Evolutionary conservation across 2,113 vertebrate species (phyloP).

Genomic region (Aegithalos caudatus): DNA sequence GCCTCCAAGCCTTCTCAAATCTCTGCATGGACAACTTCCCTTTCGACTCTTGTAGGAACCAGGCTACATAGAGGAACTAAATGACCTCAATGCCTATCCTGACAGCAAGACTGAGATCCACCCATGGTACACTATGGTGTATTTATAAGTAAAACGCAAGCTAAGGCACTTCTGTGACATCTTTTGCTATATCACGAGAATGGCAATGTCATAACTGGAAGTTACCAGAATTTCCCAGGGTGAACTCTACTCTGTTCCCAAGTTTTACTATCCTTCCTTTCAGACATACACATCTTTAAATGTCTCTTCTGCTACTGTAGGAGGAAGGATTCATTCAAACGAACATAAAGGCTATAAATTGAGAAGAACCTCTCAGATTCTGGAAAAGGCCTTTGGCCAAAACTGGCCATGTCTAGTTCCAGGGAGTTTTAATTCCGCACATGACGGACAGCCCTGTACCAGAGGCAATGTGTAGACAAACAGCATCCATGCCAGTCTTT

Average conservation of each 20-base stretch:
- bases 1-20: background rate
- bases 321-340: background rate
- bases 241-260: background rate
- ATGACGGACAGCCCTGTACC: background rate
- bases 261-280: background rate
- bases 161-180: background rate
- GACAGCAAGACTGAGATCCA: background rate
- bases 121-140: background rate
- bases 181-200: background rate
- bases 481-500: background rate
- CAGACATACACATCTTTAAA: background rate
- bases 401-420: background rate
- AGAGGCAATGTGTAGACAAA: background rate
- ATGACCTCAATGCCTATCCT: background rate
- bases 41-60: background rate
- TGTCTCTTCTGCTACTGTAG: background rate
- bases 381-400: background rate
- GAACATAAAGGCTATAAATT: background rate
- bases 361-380: background rate
- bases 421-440: background rate
- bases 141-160: background rate
- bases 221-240: background rate
- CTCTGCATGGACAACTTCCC: background rate
- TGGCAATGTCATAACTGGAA: background rate
- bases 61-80: background rate